Evolutionary conservation across 1,140 invertebrate genomes (phyloP).

Genomic region (Bombus polaris): DNA sequence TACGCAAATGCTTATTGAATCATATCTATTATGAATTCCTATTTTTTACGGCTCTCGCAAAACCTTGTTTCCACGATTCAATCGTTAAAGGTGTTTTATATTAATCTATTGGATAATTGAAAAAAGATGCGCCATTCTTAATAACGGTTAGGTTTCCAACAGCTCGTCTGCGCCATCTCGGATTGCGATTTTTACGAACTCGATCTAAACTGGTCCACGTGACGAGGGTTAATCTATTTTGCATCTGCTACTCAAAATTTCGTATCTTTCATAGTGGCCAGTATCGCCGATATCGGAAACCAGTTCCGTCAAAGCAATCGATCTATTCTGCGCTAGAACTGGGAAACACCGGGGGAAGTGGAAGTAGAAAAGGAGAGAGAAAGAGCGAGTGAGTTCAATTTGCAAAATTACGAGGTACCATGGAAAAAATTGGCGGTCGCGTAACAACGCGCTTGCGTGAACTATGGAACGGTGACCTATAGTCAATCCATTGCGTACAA

Average conservation of each 20-base stretch:
- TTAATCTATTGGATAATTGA: not conserved
- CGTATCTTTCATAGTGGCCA: not conserved
- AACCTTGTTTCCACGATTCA: not conserved
- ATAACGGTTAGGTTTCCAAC: not conserved
- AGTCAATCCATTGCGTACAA: not conserved
- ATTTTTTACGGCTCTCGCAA: not conserved
- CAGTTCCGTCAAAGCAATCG: slow-evolving; percentile 35
- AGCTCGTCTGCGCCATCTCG: no score
- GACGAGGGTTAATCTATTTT: slow-evolving; percentile 23
- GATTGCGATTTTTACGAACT: not conserved
- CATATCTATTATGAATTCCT: not conserved
- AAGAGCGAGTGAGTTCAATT: slow-evolving; percentile 6
- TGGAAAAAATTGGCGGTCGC: slow-evolving; percentile 11
- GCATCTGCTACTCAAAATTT: slow-evolving; percentile 25
- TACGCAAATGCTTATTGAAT: not conserved
- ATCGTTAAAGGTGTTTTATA: not conserved
- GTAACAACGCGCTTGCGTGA: not conserved
- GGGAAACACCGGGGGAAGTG: not conserved
- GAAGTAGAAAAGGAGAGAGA: not conserved
- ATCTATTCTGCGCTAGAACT: slow-evolving; percentile 31
- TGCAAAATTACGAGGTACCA: not conserved
- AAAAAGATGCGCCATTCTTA: not conserved
- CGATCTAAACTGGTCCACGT: slow-evolving; percentile 21
- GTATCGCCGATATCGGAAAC: slow-evolving; percentile 21
- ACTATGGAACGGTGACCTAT: not conserved